Evolutionary conservation across 2,113 vertebrate genomes (phyloP).

Genomic region (Elephas maximus): DNA sequence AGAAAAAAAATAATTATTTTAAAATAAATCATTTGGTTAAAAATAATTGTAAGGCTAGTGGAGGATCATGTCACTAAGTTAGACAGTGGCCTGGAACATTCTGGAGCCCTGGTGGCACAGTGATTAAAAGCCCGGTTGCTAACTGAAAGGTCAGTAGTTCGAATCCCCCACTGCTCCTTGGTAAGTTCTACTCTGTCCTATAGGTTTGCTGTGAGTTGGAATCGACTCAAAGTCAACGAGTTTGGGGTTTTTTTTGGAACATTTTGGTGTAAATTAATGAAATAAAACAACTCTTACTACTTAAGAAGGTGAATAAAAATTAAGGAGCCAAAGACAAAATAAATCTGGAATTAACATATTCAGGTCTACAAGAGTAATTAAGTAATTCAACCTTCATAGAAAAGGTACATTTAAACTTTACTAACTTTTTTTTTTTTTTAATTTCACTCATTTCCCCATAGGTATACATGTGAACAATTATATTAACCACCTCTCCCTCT

Average conservation of each 20-base stretch:
- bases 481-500: background rate
- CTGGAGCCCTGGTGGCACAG: background rate
- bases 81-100: background rate
- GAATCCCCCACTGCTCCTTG: too few species aligned
- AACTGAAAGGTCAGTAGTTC: too few species aligned
- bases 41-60: background rate
- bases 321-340: background rate
- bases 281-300: background rate
- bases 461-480: background rate
- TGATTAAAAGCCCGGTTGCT: too few species aligned
- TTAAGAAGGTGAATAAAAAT: constrained; percentile 25
- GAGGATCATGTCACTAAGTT: background rate
- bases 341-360: constrained; percentile 36
- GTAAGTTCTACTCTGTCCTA: too few species aligned
- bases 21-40: background rate
- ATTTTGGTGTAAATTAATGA: background rate
- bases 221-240: too few species aligned
- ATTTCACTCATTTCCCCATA: background rate
- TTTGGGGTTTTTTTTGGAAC: background rate
- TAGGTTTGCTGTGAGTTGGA: too few species aligned
- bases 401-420: constrained; percentile 22
- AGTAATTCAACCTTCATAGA: background rate
- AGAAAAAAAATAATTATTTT: background rate
- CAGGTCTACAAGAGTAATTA: background rate
- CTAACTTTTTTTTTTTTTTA: background rate